Base-by-base conservation (phyloP, 2,797 vertebrate species). In the Betta splendens region DNA sequence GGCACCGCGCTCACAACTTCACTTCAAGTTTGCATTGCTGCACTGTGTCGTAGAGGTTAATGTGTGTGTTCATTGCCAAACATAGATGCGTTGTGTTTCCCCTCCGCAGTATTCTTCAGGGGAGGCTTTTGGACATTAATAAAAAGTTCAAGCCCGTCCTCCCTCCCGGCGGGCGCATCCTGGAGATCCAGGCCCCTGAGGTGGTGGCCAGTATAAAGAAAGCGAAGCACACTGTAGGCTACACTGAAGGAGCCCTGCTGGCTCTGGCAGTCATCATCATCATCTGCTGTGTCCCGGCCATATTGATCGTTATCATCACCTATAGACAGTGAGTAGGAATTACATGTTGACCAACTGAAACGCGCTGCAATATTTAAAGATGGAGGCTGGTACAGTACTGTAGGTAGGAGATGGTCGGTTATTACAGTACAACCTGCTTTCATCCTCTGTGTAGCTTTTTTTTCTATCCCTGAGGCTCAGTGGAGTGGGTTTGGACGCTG, bases 121-220 rank as follows among this genome's bases (percentile, higher is more conserved):
- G 98, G 50, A 99, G 98, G 67, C 90, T 99, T 18, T 91, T 99
- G 26, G 97, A 99, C 74, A 98, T 99, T 80, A 99, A 97, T 69
- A 98, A 98, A 80, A 95, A 96, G 62, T 98, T 97, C 62, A 96
- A 98, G 81, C 94, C 94, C 0, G 90, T 94, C 80, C 92, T 98
- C 40, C 97, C 97, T 16, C 93, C 95, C 20, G 98, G 97, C 4
- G 96, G 96, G 5, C 93, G 97, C 2, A 96, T 99, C 75, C 87
- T 98, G 83, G 95, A 99, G 90, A 98, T 99, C 75, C 94, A 95
- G 39, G 96, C 95, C 0, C 98, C 98, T 0, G 95, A 95, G 1
- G 90, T 96, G 46, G 95, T 98, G 74, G 93, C 94, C 0, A 94
- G 92, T 1, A 96, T 98, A 16, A 98, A 96, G 89, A 99, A 96